These are phyloP conservation scores for Tineola bisselliella DNA, from an alignment of 2,888 invertebrate species.

Conservation along the genomic window DNA sequence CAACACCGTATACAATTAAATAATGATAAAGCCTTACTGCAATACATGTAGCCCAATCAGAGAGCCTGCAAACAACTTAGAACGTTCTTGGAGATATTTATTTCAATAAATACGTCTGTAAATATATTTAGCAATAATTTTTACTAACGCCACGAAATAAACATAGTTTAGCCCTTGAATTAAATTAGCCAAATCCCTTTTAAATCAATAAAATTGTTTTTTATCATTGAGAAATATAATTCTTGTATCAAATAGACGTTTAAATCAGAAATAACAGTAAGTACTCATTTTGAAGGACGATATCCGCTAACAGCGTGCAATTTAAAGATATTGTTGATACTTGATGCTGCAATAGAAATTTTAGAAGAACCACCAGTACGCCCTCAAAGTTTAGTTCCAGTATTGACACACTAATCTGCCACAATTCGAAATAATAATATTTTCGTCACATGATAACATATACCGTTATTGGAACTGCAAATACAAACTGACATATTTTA, in stretches of 20 bases:
- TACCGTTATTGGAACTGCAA: too few relatives aligned
- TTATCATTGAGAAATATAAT: too few relatives aligned
- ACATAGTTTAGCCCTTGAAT: too few relatives aligned
- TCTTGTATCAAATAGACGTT: neutral
- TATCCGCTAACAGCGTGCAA: conserved; percentile 9
- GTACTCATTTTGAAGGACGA: neutral
- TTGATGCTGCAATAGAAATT: conserved; percentile 9
- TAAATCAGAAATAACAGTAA: neutral
- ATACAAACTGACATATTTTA: too few relatives aligned
- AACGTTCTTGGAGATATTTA: too few relatives aligned
- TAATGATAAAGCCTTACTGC: neutral
- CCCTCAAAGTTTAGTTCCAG: neutral
- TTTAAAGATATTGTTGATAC: conserved; percentile 1
- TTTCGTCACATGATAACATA: neutral
- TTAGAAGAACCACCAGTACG: neutral
- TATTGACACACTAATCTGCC: neutral
- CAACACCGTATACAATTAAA: neutral
- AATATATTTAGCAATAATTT: too few relatives aligned
- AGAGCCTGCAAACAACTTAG: too few relatives aligned
- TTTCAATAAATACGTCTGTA: too few relatives aligned
- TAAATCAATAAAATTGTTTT: too few relatives aligned
- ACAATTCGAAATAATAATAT: neutral
- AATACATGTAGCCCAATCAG: too few relatives aligned
- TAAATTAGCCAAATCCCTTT: too few relatives aligned
- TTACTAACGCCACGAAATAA: too few relatives aligned